These are phyloP conservation scores for Panthera tigris DNA, from an alignment of 2,113 vertebrate genomes.

Conservation along the genomic window DNA sequence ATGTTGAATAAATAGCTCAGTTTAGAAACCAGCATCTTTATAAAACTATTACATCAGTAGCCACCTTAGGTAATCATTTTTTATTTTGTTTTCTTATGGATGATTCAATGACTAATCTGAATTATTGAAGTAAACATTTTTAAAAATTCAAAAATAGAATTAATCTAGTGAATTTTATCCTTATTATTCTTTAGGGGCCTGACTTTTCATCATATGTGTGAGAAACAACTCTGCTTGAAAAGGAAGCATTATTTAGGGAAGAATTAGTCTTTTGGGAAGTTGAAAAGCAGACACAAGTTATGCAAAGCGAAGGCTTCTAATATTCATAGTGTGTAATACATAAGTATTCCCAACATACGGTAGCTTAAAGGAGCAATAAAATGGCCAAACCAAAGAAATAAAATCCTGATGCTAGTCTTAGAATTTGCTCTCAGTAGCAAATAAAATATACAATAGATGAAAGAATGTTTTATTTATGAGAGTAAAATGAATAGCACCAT, in stretches of 20 bases:
- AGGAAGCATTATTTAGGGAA: neutral
- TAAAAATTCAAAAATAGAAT: neutral
- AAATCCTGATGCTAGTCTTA: neutral
- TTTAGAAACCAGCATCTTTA: neutral
- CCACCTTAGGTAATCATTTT: neutral
- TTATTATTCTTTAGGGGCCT: neutral
- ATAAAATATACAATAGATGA: constrained; percentile 6
- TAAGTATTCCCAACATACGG: neutral
- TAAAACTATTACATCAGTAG: neutral
- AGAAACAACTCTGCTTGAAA: neutral
- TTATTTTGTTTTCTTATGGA: neutral
- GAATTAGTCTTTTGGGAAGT: neutral
- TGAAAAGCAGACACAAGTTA: neutral
- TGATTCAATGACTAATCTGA: neutral
- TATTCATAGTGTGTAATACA: neutral
- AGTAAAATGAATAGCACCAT: constrained; percentile 17
- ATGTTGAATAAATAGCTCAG: neutral
- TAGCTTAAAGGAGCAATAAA: constrained; percentile 31
- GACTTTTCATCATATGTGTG: neutral
- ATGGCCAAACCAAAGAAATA: constrained; percentile 23
- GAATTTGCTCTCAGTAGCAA: constrained; percentile 22
- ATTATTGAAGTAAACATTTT: neutral
- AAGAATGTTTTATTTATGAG: constrained; percentile 69
- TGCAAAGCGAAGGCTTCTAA: neutral
- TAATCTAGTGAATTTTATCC: neutral